phyloP scores from a whole-genome alignment of 2,113 vertebrate genomes.

The Stercorarius parasiticus region DNA sequence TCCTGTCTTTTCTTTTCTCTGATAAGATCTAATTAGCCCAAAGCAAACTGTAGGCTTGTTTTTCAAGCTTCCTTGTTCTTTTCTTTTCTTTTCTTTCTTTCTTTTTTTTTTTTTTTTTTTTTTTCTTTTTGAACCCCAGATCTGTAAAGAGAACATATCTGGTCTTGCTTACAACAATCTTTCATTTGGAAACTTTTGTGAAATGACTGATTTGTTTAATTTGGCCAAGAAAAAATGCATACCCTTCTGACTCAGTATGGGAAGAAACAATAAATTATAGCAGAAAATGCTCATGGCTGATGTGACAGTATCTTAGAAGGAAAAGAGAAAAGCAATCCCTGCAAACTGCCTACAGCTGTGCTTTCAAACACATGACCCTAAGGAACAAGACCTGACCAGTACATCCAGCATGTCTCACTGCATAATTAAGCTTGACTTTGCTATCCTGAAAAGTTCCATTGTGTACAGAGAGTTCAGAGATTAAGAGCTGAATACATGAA shows the following conservation, averaged over 20 bases:
- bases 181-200: slow-evolving; percentile 27
- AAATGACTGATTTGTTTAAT: slow-evolving; percentile 51
- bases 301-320: slow-evolving; percentile 19
- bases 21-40: slow-evolving; percentile 62
- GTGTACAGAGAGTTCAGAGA: slow-evolving; percentile 39
- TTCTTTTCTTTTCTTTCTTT: not conserved
- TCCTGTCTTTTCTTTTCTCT: not conserved
- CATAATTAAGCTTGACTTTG: slow-evolving; percentile 7
- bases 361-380: not conserved
- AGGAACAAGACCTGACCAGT: slow-evolving; percentile 52
- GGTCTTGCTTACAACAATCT: slow-evolving; percentile 59
- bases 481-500: slow-evolving; percentile 4
- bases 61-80: slow-evolving; percentile 21
- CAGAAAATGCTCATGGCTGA: not conserved
- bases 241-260: slow-evolving; percentile 2
- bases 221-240: slow-evolving; percentile 6
- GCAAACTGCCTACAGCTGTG: slow-evolving; percentile 9
- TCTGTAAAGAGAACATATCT: slow-evolving; percentile 32
- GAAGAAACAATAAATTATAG: slow-evolving; percentile 40
- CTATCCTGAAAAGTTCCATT: slow-evolving; percentile 38
- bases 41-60: slow-evolving; percentile 46
- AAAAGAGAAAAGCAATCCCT: not conserved
- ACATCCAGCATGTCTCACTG: not conserved
- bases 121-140: slow-evolving; percentile 1
- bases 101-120: too few relatives aligned